Percentiles rank a stretch among this genome's conserved stretches.
These are phyloP conservation scores for Synergus laeviventris DNA, from an alignment of 2,888 invertebrate species.

Conservation along the genomic window DNA sequence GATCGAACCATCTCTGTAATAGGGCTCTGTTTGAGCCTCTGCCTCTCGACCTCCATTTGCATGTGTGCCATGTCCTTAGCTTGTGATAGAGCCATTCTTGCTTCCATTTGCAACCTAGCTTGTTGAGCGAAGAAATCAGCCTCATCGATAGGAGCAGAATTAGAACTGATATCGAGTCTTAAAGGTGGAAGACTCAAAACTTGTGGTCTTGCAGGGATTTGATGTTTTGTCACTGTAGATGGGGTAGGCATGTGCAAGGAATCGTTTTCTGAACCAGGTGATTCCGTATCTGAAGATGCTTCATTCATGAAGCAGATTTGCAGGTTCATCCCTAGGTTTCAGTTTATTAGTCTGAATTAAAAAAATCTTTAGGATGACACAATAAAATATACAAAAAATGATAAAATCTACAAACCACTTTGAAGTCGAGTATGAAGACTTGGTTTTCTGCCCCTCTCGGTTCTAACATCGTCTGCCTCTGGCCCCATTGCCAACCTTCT, in stretches of 20 bases:
- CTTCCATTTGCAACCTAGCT: constrained; percentile 90
- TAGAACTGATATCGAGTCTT: constrained; percentile 65
- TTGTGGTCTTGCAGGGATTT: constrained; percentile 64
- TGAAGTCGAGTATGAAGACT: constrained; percentile 92
- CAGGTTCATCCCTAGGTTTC: constrained; percentile 87
- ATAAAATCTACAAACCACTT: constrained; percentile 81
- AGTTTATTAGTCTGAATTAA: not conserved
- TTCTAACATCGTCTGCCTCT: constrained; percentile 86
- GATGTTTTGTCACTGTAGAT: constrained; percentile 53
- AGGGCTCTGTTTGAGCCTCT: constrained; percentile 85
- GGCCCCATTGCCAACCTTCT: constrained; percentile 91
- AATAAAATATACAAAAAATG: constrained; percentile 37
- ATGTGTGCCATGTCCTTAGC: constrained; percentile 94
- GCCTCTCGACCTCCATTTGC: constrained; percentile 91
- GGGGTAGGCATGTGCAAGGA: constrained; percentile 57
- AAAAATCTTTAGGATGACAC: not conserved
- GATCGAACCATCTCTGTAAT: constrained; percentile 91
- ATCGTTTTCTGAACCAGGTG: constrained; percentile 86
- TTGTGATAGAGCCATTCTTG: constrained; percentile 90
- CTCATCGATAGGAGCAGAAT: constrained; percentile 77
- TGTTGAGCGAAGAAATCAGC: constrained; percentile 89
- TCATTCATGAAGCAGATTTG: constrained; percentile 98
- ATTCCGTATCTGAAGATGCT: constrained; percentile 89
- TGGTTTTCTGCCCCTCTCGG: constrained; percentile 88
- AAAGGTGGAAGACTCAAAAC: constrained; percentile 71